Evolutionary conservation across 2,797 vertebrate genomes (phyloP).

Genomic region (Cryptoprocta ferox): DNA sequence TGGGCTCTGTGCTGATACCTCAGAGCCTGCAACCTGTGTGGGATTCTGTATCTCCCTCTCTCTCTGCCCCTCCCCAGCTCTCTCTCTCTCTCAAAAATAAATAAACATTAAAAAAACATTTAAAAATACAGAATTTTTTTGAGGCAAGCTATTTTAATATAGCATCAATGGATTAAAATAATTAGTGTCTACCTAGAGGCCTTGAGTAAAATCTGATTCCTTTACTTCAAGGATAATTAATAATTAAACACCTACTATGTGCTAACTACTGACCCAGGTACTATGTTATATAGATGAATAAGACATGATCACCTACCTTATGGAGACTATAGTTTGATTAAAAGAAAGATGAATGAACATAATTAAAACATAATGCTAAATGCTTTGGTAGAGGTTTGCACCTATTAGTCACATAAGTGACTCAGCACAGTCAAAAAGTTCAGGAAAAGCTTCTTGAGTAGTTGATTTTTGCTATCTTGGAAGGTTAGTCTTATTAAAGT

Average conservation of each 20-base stretch:
- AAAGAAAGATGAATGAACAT: neutral
- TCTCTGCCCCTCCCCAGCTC: no score
- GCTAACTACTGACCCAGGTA: neutral
- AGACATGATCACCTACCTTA: neutral
- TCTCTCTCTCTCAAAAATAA: no score
- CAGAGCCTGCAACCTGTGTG: no score
- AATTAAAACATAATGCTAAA: conserved; percentile 6
- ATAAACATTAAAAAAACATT: no score
- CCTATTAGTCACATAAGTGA: neutral
- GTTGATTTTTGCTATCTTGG: conserved; percentile 30
- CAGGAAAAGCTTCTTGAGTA: neutral
- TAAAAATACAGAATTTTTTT: no score
- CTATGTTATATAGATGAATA: neutral
- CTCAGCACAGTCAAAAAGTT: neutral
- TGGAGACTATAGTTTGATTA: neutral
- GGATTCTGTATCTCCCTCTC: no score
- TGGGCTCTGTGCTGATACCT: no score
- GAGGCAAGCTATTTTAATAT: neutral
- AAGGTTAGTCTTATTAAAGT: conserved; percentile 20
- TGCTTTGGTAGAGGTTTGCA: conserved; percentile 15
- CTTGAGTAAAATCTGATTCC: conserved; percentile 41
- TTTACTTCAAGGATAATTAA: conserved; percentile 18
- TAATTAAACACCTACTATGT: conserved; percentile 32
- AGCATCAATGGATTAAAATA: conserved; percentile 15
- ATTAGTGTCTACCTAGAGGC: neutral